Base-by-base conservation (phyloP, 2,797 vertebrate genomes). In the Orientallactaga sibirica region DNA sequence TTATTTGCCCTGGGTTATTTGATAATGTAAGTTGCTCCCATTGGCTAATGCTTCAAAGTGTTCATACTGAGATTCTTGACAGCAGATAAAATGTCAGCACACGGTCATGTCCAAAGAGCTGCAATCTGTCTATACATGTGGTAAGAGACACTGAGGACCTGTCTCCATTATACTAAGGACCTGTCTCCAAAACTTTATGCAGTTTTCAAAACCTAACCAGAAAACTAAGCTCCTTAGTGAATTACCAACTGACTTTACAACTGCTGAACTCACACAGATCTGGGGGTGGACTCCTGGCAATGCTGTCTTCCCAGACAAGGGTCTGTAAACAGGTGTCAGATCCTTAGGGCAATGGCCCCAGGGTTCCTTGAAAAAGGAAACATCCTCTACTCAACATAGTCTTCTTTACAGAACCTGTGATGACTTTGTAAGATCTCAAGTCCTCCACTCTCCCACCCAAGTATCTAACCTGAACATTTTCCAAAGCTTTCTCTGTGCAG, bases 181-280 rank as follows among this genome's bases (percentile, higher is more conserved):
- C 66, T 0, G 29, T 58, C 88, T 71, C 68, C 68, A 81, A 2
- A 89, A 55, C 70, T 78, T 76, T 84, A 68, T 74, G n/a, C 66
- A 37, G 22, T 70, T 96, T 93, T 93, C 87, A 77, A 64, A 93
- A 82, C 82, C 43, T 11, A 62, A 7, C 20, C 33, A 58, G 85
- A 78, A 93, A 93, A 94, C 14, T 70, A 75, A 87, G 25, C 48
- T 80, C 22, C 58, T 12, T 1, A n/a, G 33, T 16, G 61, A 77
- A 86, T 75, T 64, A 82, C 43, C n/a, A 73, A 48, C n/a, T 78
- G n/a, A 58, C 12, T 22, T 22, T 70, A 33, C 75, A 80, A 83
- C 14, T 3, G 64, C 81, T 75, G 55, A 80, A 25, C 29, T 93
- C 68, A 77, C 41, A n/a, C 67, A 73, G 27, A 11, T 62, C 9